Evolutionary conservation across 2,888 invertebrate genomes (phyloP), one percentile per base, ranked within the genome.

Genomic region (Drosophila pseudotakahashii): DNA sequence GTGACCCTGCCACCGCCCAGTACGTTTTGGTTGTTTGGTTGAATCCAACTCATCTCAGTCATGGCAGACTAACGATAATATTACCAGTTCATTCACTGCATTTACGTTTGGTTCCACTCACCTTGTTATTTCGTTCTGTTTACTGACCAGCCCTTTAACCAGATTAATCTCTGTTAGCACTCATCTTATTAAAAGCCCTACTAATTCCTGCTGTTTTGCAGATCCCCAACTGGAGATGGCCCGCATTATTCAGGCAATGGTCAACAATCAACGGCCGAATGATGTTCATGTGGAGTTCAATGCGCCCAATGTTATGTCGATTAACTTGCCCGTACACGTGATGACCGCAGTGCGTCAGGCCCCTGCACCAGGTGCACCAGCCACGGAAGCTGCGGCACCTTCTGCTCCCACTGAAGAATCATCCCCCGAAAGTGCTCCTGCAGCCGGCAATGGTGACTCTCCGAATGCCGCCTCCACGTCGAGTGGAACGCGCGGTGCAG

Each of bases 291-390:
- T 92, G 62, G 91, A 92, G 68, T 90, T 92, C 36, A 91, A 91
- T 78, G 87, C 90, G 30, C 92, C 92, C 45, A 90, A 90, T 71
- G 81, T 92, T 44, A 79, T 91, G 55, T 89, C 90, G 19, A 89
- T 91, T 66, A 91, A 91, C 75, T 79, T 91, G 48, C 91, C 92
- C 32, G 75, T 90, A 51, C 87, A 81, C 75, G 94, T 88, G 42
- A 74, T 94, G 48, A 94, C 94, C 76, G 94, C 94, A 47, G 94
- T 95, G 10, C 93, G 94, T 47, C 88, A 67, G 83, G 93, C 94
- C 16, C 48, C 58, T 10, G 70, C 45, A 26, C 75, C 64, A 2
- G 58, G 30, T 30, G 30, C 30, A 30, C 30, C 7, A 1, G 16
- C 58, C 0, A 7, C 68, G 30, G 71, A 78, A 61, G 62, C 81